Conservation (phyloP, 2,113 vertebrate species). For the Pyxicephalus adspersus region DNA sequence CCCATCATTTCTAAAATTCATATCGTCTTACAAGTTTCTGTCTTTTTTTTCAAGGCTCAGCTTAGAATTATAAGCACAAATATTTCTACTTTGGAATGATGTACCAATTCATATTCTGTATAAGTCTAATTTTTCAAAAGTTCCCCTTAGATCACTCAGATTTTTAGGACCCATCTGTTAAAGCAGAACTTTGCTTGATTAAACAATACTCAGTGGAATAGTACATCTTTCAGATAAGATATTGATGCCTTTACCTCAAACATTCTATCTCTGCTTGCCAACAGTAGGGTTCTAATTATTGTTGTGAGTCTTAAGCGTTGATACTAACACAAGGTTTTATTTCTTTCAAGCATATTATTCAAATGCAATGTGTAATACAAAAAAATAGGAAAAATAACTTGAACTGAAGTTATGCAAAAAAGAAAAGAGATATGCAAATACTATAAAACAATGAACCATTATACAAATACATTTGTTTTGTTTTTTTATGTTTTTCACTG, state of each 20-base stretch:
- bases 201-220: conserved; percentile 44
- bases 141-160: conserved; percentile 19
- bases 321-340: neutral
- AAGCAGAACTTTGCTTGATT: conserved; percentile 42
- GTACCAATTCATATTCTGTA: conserved; percentile 34
- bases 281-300: conserved; percentile 29
- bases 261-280: conserved; percentile 22
- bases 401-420: no score
- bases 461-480: no score
- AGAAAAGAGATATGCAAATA: no score
- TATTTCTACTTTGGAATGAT: conserved; percentile 30
- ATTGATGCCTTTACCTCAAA: conserved; percentile 42
- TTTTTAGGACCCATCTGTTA: conserved; percentile 44
- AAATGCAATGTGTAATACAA: neutral
- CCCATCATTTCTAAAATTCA: conserved; percentile 6
- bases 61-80: conserved; percentile 26
- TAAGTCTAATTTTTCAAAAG: conserved; percentile 26
- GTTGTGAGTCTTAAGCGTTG: neutral
- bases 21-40: conserved; percentile 19
- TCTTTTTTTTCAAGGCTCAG: conserved; percentile 33
- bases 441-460: no score
- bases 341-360: neutral
- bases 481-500: no score
- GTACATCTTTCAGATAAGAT: conserved; percentile 37
- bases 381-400: no score